Conservation (phyloP, 1,140 invertebrate species). For the Sinella curviseta region DNA sequence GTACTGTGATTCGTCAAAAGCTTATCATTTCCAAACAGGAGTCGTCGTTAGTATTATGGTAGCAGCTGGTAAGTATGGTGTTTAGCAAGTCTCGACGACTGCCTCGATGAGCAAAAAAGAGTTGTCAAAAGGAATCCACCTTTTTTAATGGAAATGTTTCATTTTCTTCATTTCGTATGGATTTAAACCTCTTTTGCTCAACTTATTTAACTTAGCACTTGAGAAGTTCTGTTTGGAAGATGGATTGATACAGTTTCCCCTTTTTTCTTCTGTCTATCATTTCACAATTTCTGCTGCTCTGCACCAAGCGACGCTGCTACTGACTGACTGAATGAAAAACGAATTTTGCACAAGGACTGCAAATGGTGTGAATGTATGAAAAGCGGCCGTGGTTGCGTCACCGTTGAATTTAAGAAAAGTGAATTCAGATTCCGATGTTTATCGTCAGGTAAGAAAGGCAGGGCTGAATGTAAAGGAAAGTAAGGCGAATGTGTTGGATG, state of each 20-base stretch:
- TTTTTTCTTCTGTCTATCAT: background rate
- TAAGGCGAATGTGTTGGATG: background rate
- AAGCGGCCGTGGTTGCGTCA: no score
- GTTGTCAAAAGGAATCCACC: background rate
- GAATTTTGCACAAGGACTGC: background rate
- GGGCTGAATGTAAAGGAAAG: background rate
- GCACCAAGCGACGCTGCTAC: no score
- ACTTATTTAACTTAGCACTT: background rate
- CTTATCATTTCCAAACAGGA: background rate
- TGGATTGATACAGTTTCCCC: background rate
- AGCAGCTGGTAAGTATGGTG: no score
- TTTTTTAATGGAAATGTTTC: background rate
- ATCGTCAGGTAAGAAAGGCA: background rate
- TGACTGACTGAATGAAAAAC: background rate
- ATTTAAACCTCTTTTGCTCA: background rate
- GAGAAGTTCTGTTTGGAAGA: background rate
- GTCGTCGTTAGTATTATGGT: no score
- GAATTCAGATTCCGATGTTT: background rate
- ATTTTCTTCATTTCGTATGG: background rate
- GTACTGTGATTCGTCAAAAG: background rate
- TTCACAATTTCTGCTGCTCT: no score
- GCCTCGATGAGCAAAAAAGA: no score
- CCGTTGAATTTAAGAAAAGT: no score
- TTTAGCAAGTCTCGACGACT: no score
- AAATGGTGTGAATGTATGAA: no score